Evolutionary conservation across 2,888 invertebrate species (phyloP).

Genomic region (Tetrapedia diversipes): DNA sequence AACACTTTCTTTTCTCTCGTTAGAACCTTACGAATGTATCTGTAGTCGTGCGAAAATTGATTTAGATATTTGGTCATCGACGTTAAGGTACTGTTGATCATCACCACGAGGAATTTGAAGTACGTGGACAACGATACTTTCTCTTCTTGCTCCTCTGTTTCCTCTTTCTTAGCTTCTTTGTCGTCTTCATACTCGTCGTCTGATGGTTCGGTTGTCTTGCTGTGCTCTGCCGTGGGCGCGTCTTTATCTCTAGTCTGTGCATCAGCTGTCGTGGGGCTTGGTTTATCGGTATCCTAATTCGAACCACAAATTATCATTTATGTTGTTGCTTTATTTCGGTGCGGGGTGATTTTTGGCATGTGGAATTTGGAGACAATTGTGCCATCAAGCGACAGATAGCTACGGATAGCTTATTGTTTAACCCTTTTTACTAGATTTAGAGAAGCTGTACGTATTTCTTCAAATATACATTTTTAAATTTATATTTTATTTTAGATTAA

Average conservation of each 20-base stretch:
- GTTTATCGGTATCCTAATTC: constrained; percentile 71
- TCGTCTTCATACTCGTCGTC: constrained; percentile 74
- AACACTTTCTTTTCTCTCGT: constrained; percentile 94
- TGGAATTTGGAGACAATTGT: constrained; percentile 48
- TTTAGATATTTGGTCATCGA: constrained; percentile 93
- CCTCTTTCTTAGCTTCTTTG: constrained; percentile 60
- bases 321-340: neutral
- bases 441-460: too few relatives aligned
- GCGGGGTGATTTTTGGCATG: neutral
- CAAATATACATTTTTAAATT: too few relatives aligned
- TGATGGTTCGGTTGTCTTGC: constrained; percentile 67
- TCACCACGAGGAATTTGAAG: constrained; percentile 87
- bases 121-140: constrained; percentile 84
- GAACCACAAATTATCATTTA: neutral
- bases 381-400: constrained; percentile 11
- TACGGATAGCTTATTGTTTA: too few relatives aligned
- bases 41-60: constrained; percentile 95
- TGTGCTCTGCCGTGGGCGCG: constrained; percentile 61
- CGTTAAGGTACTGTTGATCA: constrained; percentile 91
- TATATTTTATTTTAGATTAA: too few relatives aligned
- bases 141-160: constrained; percentile 79
- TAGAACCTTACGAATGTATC: constrained; percentile 95
- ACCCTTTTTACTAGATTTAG: too few relatives aligned
- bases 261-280: constrained; percentile 73
- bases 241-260: constrained; percentile 72